Conservation (phyloP, 2,888 invertebrate genomes). For the Caenorhabditis doughertyi region DNA sequence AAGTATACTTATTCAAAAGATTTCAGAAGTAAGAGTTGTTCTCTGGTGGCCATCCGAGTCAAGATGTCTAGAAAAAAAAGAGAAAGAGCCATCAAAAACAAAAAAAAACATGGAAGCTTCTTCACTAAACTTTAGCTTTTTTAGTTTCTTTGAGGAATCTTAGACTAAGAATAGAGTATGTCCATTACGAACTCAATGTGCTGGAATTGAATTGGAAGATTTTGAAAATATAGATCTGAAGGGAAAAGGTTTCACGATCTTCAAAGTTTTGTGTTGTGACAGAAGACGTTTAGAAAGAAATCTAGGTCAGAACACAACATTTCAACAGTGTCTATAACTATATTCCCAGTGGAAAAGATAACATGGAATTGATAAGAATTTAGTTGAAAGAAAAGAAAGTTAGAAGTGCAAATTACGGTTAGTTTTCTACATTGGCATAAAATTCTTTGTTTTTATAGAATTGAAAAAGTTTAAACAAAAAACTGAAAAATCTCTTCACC, state of each 20-base stretch:
- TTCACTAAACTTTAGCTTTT: conserved; percentile 3
- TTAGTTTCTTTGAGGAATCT: conserved; percentile 13
- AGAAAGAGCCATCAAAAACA: conserved; percentile 38
- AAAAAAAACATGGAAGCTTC: conserved; percentile 21
- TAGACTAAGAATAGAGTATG: conserved; percentile 35
- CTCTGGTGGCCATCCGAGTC: conserved; percentile 34
- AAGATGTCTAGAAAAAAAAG: conserved; percentile 15
- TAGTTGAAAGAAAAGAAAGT: no score
- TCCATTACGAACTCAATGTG: conserved; percentile 10
- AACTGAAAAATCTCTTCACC: background rate
- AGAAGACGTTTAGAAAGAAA: background rate
- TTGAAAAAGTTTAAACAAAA: background rate
- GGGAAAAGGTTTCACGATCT: background rate
- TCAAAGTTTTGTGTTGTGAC: background rate
- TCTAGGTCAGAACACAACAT: no score
- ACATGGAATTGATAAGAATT: no score
- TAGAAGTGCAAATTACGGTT: no score
- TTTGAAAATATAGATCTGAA: background rate
- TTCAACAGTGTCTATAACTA: no score
- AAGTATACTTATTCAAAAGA: conserved; percentile 12
- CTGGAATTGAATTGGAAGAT: conserved; percentile 20
- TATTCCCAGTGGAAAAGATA: no score
- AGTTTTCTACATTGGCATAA: no score
- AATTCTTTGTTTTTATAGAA: no score
- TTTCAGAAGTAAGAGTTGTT: conserved; percentile 27